Percentiles rank a stretch among this genome's conserved stretches.
Conservation (phyloP, 2,888 invertebrate genomes). For the Eudemis profundana region DNA sequence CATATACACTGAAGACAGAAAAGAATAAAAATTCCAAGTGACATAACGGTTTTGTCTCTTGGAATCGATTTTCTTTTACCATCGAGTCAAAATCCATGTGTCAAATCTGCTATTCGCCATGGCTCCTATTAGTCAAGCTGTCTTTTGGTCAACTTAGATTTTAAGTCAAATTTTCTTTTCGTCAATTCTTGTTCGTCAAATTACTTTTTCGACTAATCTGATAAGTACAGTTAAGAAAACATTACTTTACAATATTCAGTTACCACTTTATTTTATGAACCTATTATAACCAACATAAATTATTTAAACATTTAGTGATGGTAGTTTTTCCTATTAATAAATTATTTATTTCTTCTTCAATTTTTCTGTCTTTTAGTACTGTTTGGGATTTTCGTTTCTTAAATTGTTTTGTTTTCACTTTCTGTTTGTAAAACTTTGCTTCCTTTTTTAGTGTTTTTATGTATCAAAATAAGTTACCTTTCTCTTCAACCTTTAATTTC, state of each 20-base stretch:
- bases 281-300: background rate
- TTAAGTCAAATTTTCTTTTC: too few relatives aligned
- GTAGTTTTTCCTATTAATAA: constrained; percentile 1
- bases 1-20: constrained; percentile 21
- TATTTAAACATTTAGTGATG: background rate
- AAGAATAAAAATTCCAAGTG: constrained; percentile 9
- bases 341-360: constrained; percentile 2
- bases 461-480: background rate
- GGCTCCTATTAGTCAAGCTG: too few relatives aligned
- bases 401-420: background rate
- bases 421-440: constrained; percentile 2
- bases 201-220: too few relatives aligned
- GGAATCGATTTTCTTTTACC: background rate
- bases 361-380: constrained; percentile 4
- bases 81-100: too few relatives aligned
- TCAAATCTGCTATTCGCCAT: too few relatives aligned
- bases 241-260: too few relatives aligned
- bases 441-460: constrained; percentile 2
- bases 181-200: too few relatives aligned
- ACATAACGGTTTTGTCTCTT: background rate
- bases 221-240: too few relatives aligned
- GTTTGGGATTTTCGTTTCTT: background rate
- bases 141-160: too few relatives aligned
- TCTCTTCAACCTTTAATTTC: constrained; percentile 2
- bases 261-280: too few relatives aligned